phyloP scores from a whole-genome alignment of 2,888 invertebrate species.

The Bugulina stolonifera region DNA sequence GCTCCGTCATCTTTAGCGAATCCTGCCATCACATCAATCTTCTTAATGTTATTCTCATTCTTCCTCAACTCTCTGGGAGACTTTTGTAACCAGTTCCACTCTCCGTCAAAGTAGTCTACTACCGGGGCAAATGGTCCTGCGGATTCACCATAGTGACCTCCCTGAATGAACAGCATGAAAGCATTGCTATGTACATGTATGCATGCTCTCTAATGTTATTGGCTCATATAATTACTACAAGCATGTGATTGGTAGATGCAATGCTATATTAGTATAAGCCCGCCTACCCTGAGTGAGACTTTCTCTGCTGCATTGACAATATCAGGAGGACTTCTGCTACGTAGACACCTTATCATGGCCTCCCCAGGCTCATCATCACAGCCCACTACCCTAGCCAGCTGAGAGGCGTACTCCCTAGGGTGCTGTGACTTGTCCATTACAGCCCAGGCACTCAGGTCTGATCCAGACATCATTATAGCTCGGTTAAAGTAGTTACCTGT shows the following conservation, averaged over 20 bases:
- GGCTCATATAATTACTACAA: too few relatives aligned
- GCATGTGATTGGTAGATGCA: too few relatives aligned
- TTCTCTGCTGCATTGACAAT: slow-evolving; percentile 31
- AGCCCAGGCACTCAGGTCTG: slow-evolving; percentile 52
- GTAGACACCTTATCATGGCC: slow-evolving; percentile 35
- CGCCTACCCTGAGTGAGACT: slow-evolving; percentile 21
- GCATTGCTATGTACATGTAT: neutral
- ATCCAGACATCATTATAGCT: slow-evolving; percentile 55
- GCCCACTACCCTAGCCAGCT: slow-evolving; percentile 15
- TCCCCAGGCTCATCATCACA: slow-evolving; percentile 24
- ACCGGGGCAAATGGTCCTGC: slow-evolving; percentile 51
- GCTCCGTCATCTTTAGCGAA: slow-evolving; percentile 48
- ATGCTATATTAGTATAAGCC: too few relatives aligned
- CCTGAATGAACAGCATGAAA: neutral
- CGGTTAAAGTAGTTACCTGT: slow-evolving; percentile 48
- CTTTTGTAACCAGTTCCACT: neutral
- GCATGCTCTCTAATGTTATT: too few relatives aligned
- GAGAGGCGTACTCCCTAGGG: slow-evolving; percentile 21
- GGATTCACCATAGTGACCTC: slow-evolving; percentile 32
- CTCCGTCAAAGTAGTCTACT: slow-evolving; percentile 36
- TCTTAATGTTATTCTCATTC: slow-evolving; percentile 39
- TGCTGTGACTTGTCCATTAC: slow-evolving; percentile 33
- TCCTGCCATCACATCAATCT: slow-evolving; percentile 44
- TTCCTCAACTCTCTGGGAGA: slow-evolving; percentile 42
- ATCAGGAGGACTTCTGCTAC: slow-evolving; percentile 32